Conservation (phyloP, 2,888 invertebrate species). For the Epistrophe eligans region DNA sequence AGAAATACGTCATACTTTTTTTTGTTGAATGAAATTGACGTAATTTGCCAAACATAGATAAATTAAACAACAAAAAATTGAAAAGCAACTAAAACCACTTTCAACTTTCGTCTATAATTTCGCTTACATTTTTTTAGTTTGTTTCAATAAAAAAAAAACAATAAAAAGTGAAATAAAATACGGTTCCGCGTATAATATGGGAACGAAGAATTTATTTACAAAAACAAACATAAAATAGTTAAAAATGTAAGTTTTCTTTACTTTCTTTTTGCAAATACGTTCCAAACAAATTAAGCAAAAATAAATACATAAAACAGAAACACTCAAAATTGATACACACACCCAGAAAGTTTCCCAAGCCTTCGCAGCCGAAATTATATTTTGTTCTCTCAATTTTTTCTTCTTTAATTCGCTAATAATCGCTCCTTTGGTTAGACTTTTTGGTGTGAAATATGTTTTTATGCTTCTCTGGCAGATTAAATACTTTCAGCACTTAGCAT, state of each 20-base stretch:
- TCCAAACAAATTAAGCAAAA: slow-evolving; percentile 11
- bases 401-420: slow-evolving; percentile 26
- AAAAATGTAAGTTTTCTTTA: slow-evolving; percentile 54
- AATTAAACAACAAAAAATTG: slow-evolving; percentile 35
- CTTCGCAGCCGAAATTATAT: slow-evolving; percentile 62
- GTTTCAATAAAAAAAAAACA: too few species aligned
- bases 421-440: slow-evolving; percentile 29
- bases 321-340: slow-evolving; percentile 33
- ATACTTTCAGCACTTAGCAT: not conserved
- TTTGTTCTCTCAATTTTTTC: slow-evolving; percentile 33
- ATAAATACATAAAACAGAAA: not conserved
- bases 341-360: slow-evolving; percentile 44
- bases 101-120: slow-evolving; percentile 3
- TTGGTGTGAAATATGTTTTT: slow-evolving; percentile 55
- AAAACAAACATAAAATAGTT: not conserved
- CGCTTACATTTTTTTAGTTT: not conserved
- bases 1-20: slow-evolving; percentile 62
- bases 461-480: slow-evolving; percentile 38
- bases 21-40: slow-evolving; percentile 72
- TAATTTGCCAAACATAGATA: slow-evolving; percentile 73
- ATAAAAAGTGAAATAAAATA: not conserved
- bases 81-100: slow-evolving; percentile 23
- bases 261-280: slow-evolving; percentile 7
- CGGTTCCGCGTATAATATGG: slow-evolving; percentile 34
- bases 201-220: not conserved